phyloP scores from a whole-genome alignment of 2,113 vertebrate species.

The Genyomyrus donnyi region DNA sequence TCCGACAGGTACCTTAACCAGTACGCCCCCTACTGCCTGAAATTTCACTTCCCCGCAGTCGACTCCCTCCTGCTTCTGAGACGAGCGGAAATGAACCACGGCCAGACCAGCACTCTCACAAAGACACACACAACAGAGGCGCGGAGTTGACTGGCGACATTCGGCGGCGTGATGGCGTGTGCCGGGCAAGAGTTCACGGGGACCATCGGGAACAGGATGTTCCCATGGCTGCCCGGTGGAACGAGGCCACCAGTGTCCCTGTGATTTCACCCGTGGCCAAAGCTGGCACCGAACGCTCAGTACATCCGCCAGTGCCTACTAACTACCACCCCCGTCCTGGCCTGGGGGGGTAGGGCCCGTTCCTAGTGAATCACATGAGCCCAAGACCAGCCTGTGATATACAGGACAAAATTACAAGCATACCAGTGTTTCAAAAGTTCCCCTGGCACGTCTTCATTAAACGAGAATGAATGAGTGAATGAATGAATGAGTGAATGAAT shows the following conservation, averaged over 20 bases:
- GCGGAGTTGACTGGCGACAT: not conserved
- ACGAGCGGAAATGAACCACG: not conserved
- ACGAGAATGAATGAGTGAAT: not conserved
- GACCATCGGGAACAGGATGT: not conserved
- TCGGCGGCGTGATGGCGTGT: not conserved
- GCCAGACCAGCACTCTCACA: not conserved
- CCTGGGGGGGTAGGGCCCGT: not conserved
- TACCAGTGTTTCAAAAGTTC: not conserved
- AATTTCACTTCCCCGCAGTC: not conserved
- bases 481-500: not conserved
- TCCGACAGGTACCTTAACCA: not conserved
- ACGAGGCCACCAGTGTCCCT: not conserved
- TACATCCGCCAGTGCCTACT: not conserved
- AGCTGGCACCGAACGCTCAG: not conserved
- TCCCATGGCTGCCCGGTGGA: not conserved
- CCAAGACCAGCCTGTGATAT: not conserved
- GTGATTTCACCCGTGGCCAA: not conserved
- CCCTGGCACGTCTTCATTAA: not conserved
- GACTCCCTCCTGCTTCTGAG: not conserved
- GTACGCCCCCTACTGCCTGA: not conserved
- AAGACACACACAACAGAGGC: not conserved
- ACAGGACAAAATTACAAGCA: no score
- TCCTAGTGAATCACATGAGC: not conserved
- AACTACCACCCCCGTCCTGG: not conserved
- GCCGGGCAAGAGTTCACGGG: not conserved